Conservation (phyloP, 2,797 vertebrate genomes). For the Silurus lanzhouensis region DNA sequence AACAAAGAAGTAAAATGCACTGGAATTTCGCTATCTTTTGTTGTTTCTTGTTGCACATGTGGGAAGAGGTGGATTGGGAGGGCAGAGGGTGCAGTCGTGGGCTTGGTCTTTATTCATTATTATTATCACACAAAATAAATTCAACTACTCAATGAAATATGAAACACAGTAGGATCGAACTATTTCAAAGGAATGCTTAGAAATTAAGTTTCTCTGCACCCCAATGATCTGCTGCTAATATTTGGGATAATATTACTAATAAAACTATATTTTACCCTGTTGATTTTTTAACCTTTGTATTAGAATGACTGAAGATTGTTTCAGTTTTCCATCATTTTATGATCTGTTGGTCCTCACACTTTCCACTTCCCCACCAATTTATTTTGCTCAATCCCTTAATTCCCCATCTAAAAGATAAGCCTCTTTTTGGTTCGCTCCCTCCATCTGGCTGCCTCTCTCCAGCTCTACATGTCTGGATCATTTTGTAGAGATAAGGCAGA, state of each 20-base stretch:
- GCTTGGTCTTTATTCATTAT: too few species aligned
- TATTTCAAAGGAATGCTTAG: background rate
- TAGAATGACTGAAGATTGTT: background rate
- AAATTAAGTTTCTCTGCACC: background rate
- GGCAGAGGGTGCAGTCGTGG: too few species aligned
- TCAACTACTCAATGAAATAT: too few species aligned
- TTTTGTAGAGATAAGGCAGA: slow-evolving; percentile 72
- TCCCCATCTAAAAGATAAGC: slow-evolving; percentile 63
- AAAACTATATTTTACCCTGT: too few species aligned
- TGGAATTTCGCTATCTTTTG: background rate
- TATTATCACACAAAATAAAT: too few species aligned
- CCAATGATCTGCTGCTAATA: background rate
- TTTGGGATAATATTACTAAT: background rate
- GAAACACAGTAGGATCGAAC: too few species aligned
- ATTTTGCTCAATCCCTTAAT: slow-evolving; percentile 51
- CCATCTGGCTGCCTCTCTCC: slow-evolving; percentile 47
- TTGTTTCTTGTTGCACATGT: background rate
- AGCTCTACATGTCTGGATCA: slow-evolving; percentile 61
- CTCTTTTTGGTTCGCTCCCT: slow-evolving; percentile 18
- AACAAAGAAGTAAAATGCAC: background rate
- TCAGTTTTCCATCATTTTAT: background rate
- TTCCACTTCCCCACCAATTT: slow-evolving; percentile 12
- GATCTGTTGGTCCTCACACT: background rate
- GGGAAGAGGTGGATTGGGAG: background rate
- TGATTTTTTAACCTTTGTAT: background rate